These are phyloP conservation scores for Chiridota heheva DNA, from an alignment of 35 echinoderm and acorn worm species.

Conservation along the genomic window DNA sequence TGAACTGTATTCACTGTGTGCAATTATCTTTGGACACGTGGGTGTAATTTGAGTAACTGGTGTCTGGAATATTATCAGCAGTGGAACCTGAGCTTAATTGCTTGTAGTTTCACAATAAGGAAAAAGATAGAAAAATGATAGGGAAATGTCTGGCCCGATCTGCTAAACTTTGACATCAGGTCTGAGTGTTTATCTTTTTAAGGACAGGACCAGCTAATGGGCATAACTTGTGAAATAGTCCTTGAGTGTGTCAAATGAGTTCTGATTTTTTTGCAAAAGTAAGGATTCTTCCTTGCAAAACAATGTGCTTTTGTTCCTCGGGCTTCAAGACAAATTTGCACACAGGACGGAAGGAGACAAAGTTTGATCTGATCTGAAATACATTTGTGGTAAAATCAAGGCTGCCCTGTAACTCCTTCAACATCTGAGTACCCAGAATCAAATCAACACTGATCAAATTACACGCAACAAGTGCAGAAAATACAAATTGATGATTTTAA, in stretches of 20 bases:
- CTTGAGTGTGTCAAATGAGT: neutral
- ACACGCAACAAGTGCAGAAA: slow-evolving; percentile 3
- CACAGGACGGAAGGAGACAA: neutral
- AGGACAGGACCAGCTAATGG: too few relatives aligned
- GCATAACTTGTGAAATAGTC: neutral
- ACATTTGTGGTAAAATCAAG: slow-evolving; percentile 13
- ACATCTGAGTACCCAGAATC: slow-evolving; percentile 28
- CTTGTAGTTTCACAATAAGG: too few relatives aligned
- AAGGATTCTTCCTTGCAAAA: neutral
- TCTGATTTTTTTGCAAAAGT: neutral
- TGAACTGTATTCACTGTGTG: too few relatives aligned
- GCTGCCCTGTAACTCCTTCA: slow-evolving; percentile 16
- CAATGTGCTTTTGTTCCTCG: neutral
- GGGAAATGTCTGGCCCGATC: too few relatives aligned
- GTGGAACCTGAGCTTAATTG: too few relatives aligned
- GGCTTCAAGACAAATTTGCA: neutral
- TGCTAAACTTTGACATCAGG: too few relatives aligned
- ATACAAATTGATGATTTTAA: slow-evolving; percentile 26
- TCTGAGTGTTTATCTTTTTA: too few relatives aligned
- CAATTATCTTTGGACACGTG: too few relatives aligned
- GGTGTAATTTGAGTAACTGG: too few relatives aligned
- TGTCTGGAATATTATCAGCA: too few relatives aligned
- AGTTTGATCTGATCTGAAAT: slow-evolving; percentile 18
- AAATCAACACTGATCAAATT: slow-evolving; percentile 30
- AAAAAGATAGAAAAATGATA: too few relatives aligned